Conservation (phyloP, 2,888 invertebrate genomes). For the Lepidocyrtoides sp. region DNA sequence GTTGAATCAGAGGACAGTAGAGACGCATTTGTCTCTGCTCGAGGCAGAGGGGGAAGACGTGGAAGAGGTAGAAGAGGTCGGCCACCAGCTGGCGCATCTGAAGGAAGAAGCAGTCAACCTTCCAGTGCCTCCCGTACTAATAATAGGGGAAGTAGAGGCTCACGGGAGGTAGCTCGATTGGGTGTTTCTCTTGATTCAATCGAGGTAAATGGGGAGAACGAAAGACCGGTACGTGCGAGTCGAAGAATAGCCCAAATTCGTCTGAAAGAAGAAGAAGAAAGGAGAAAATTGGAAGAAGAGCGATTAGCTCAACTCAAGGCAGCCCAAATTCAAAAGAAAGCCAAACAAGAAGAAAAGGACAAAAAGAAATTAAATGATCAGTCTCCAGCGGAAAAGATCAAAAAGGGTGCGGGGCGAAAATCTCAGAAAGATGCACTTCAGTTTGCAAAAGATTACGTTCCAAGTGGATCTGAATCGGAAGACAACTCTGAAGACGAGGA, state of each 20-base stretch:
- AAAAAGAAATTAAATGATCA: slow-evolving; percentile 59
- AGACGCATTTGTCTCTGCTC: slow-evolving; percentile 86
- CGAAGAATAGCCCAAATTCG: slow-evolving; percentile 95
- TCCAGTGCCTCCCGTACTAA: slow-evolving; percentile 22
- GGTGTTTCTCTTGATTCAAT: slow-evolving; percentile 85
- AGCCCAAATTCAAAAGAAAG: slow-evolving; percentile 86
- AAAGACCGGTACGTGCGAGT: slow-evolving; percentile 91
- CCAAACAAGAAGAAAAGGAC: slow-evolving; percentile 83
- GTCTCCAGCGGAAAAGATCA: not conserved
- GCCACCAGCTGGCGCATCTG: slow-evolving; percentile 40
- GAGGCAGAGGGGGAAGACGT: slow-evolving; percentile 83
- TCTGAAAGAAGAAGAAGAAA: slow-evolving; percentile 94
- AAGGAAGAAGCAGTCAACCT: slow-evolving; percentile 52
- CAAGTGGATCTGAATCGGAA: slow-evolving; percentile 81
- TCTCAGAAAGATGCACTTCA: not conserved
- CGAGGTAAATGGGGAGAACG: slow-evolving; percentile 84
- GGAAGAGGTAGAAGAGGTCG: slow-evolving; percentile 83
- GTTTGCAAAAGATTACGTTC: slow-evolving; percentile 74
- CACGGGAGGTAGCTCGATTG: slow-evolving; percentile 80
- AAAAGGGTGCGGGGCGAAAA: slow-evolving; percentile 49
- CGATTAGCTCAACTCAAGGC: slow-evolving; percentile 90
- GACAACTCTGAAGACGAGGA: slow-evolving; percentile 87
- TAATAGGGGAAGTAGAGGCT: slow-evolving; percentile 57
- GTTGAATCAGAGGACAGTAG: slow-evolving; percentile 86
- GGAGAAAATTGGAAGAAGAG: slow-evolving; percentile 92